Conservation (phyloP, 1,140 invertebrate species). For the Pseudomyrmex dendroicus region DNA sequence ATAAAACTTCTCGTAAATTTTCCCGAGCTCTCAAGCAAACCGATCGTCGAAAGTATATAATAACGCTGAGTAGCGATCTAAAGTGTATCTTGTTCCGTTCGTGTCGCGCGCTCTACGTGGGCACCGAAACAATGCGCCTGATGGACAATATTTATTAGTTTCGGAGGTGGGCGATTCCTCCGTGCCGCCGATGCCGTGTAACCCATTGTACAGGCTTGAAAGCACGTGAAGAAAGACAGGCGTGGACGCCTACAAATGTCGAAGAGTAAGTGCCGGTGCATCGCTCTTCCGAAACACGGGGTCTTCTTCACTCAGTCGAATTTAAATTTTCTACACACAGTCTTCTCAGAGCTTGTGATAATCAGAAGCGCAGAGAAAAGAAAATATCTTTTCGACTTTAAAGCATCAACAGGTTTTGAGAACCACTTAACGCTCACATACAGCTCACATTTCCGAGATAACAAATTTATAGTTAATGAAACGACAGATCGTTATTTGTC, state of each 20-base stretch:
- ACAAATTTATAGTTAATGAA: too few species aligned
- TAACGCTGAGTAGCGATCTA: slow-evolving; percentile 55
- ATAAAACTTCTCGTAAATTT: too few species aligned
- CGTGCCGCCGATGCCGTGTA: slow-evolving; percentile 65
- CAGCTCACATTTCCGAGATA: too few species aligned
- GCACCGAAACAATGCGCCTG: slow-evolving; percentile 78
- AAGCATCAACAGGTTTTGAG: too few species aligned
- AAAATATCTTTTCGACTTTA: too few species aligned
- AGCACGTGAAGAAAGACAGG: slow-evolving; percentile 71
- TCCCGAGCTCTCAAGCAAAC: slow-evolving; percentile 45
- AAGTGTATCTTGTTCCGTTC: slow-evolving; percentile 73
- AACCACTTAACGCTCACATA: too few species aligned
- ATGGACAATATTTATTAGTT: slow-evolving; percentile 82
- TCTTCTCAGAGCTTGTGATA: background rate
- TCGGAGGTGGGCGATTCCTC: slow-evolving; percentile 76
- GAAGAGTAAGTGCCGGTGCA: slow-evolving; percentile 71
- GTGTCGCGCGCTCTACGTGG: slow-evolving; percentile 73
- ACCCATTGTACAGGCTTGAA: slow-evolving; percentile 75
- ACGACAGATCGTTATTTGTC: too few species aligned
- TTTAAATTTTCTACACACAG: slow-evolving; percentile 36
- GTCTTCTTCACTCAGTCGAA: slow-evolving; percentile 51
- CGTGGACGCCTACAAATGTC: slow-evolving; percentile 75
- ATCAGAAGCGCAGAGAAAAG: too few species aligned
- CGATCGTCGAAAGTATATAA: slow-evolving; percentile 52
- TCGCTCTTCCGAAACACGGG: slow-evolving; percentile 70